Evolutionary conservation across 2,113 vertebrate genomes (phyloP), one percentile per base, ranked within the genome.

Genomic region (Myiozetetes cayanensis): DNA sequence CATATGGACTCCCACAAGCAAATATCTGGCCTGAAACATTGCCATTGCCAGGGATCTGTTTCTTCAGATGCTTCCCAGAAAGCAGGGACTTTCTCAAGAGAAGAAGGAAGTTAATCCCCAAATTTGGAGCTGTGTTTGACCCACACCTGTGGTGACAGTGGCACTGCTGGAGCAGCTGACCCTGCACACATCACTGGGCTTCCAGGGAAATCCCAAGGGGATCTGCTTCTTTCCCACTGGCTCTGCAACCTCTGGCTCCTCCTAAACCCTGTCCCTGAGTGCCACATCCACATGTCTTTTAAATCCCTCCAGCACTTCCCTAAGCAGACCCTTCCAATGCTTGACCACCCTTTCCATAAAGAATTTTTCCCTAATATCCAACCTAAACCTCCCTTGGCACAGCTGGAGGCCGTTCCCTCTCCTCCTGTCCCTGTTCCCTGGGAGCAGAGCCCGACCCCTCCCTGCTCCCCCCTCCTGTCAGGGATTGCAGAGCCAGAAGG

Each of bases 201-300:
- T 12, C 24, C 37, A 20, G 67, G 44, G 4, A 37, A 33, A 89
- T 74, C 68, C 50, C 52, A 5, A 14, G 44, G 37, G 9, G 28
- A 74, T 58, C 24, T 74, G 35, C 23, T 46, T 33, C 68, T 74
- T 56, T 58, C 22, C 18, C 27, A 12, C 17, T 1, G 0, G 17
- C 31, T 49, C 25, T 59, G 58, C n/a, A 59, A 23, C 58, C 31
- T 9, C 17, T 2, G 1, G 21, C 25, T 56, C 25, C 85, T 80
- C 31, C 59, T 18, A 4, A 25, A 2, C n/a, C 58, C 1, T 0
- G 4, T 19, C 33, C 47, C 39, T 16, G 10, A 1, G 31, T 15
- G 25, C 46, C 59, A 50, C 27, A 43, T 4, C 58, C 59, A 58
- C 44, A 6, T 4, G 1, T 27, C 18, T 52, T 39, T 37, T 16